A percentile compares a stretch with the other conserved stretches of the same genome.
These are phyloP conservation scores for Axinella damicornis DNA, from an alignment of 37 sponge, comb jelly and placozoan species.

Conservation along the genomic window DNA sequence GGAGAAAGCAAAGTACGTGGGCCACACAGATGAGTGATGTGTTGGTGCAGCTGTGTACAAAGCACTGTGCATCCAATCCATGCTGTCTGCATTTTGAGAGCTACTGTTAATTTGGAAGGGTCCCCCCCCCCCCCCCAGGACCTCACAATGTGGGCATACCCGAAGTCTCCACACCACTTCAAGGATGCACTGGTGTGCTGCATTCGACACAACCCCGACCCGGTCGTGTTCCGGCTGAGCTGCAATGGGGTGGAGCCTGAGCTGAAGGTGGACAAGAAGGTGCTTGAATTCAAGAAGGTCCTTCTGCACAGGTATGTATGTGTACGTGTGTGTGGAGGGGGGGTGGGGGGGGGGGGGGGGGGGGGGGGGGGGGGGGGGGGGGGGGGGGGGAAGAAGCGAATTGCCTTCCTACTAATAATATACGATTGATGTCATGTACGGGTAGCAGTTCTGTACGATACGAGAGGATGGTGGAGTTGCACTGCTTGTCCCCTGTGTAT, in stretches of 20 bases:
- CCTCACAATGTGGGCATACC: conserved; percentile 95
- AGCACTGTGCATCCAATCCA: too few species aligned
- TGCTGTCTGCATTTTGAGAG: too few species aligned
- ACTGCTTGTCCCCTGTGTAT: too few species aligned
- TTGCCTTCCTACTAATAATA: not conserved
- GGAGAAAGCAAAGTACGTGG: conserved; percentile 80
- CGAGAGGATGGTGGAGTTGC: too few species aligned
- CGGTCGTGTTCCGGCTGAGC: conserved; percentile 74
- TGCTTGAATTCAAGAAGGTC: conserved; percentile 92
- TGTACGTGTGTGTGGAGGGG: too few species aligned
- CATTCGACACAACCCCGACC: conserved; percentile 93
- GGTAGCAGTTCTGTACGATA: too few species aligned
- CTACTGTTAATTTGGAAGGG: not conserved
- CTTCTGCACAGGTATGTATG: conserved; percentile 88
- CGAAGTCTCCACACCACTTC: conserved; percentile 71
- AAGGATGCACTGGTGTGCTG: conserved; percentile 90
- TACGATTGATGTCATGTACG: not conserved
- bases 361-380: too few species aligned
- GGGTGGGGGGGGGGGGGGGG: not conserved
- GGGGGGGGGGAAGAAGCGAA: too few species aligned
- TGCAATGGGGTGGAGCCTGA: conserved; percentile 93
- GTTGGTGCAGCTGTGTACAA: too few species aligned
- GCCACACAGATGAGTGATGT: too few species aligned
- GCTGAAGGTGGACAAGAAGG: conserved; percentile 89
- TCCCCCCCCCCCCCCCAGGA: conserved; percentile 12